Evolutionary conservation across 2,888 invertebrate genomes (phyloP).

Genomic region (Doris montereyensis): DNA sequence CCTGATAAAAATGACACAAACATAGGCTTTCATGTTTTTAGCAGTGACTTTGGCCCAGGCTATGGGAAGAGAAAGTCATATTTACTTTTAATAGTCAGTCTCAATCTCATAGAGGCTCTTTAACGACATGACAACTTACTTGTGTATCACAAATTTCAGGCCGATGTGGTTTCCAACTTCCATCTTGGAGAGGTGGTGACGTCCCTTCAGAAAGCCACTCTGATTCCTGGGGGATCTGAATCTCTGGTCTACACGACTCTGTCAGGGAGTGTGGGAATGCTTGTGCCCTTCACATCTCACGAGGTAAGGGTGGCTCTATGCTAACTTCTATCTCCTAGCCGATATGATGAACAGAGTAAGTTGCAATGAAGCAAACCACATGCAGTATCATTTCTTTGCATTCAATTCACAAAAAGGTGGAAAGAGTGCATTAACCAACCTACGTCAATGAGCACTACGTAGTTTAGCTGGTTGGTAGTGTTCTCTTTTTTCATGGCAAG

Average conservation of each 20-base stretch:
- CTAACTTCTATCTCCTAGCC: too few species aligned
- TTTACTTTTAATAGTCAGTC: background rate
- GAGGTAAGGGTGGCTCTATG: too few species aligned
- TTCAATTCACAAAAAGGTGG: too few species aligned
- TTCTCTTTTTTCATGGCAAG: too few species aligned
- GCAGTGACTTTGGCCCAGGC: background rate
- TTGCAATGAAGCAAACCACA: too few species aligned
- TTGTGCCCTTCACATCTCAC: constrained; percentile 73
- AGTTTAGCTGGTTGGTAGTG: too few species aligned
- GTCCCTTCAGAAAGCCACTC: constrained; percentile 93
- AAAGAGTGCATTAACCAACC: too few species aligned
- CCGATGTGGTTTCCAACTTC: constrained; percentile 90
- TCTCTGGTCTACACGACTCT: constrained; percentile 96
- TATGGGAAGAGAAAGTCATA: background rate
- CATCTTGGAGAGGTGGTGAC: constrained; percentile 97
- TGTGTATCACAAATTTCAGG: constrained; percentile 63
- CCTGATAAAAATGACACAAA: too few species aligned
- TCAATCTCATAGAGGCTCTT: background rate
- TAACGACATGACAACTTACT: background rate
- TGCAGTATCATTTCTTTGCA: too few species aligned
- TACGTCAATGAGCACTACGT: too few species aligned
- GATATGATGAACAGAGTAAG: too few species aligned
- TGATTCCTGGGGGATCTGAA: constrained; percentile 98
- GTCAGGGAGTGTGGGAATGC: constrained; percentile 78
- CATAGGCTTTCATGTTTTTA: too few species aligned